Percentiles rank a stretch among this genome's conserved stretches.
Evolutionary conservation across 2,113 vertebrate species (phyloP).

Genomic region (Lampris incognitus): DNA sequence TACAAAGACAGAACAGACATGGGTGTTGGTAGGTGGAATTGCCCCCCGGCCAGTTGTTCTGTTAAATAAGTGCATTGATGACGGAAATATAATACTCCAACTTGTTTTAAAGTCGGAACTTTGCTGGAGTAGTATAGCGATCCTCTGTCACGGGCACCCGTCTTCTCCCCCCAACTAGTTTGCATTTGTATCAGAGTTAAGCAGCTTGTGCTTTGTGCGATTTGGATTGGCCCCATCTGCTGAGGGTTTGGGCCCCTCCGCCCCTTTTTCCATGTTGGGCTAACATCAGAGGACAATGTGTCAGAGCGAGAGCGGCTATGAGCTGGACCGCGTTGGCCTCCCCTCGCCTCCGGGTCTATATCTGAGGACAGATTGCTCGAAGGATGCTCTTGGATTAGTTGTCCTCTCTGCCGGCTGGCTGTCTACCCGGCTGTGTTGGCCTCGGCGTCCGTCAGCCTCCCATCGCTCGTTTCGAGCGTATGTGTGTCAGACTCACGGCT

Average conservation of each 20-base stretch:
- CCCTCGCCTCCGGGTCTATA: constrained; percentile 24
- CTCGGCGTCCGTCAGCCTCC: constrained; percentile 16
- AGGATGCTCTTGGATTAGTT: constrained; percentile 34
- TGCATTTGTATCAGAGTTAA: background rate
- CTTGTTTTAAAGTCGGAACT: too few species aligned
- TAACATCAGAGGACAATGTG: constrained; percentile 48
- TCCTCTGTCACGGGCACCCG: background rate
- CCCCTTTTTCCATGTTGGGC: constrained; percentile 45
- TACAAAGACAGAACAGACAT: too few species aligned
- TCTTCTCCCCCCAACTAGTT: background rate
- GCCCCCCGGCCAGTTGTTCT: too few species aligned
- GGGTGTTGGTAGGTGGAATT: too few species aligned
- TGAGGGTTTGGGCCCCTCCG: constrained; percentile 26
- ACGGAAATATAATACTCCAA: too few species aligned
- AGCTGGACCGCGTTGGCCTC: constrained; percentile 29
- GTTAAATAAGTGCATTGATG: too few species aligned
- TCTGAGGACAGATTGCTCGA: constrained; percentile 46
- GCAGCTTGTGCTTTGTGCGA: constrained; percentile 24
- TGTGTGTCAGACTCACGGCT: constrained; percentile 14
- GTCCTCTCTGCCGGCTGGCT: constrained; percentile 1
- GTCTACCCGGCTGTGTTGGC: background rate
- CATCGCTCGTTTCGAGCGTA: background rate
- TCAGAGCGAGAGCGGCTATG: constrained; percentile 19
- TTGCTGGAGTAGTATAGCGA: too few species aligned
- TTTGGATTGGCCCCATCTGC: constrained; percentile 42